phyloP scores from a whole-genome alignment of 1,140 invertebrate genomes.

The Drosophila burlai region DNA sequence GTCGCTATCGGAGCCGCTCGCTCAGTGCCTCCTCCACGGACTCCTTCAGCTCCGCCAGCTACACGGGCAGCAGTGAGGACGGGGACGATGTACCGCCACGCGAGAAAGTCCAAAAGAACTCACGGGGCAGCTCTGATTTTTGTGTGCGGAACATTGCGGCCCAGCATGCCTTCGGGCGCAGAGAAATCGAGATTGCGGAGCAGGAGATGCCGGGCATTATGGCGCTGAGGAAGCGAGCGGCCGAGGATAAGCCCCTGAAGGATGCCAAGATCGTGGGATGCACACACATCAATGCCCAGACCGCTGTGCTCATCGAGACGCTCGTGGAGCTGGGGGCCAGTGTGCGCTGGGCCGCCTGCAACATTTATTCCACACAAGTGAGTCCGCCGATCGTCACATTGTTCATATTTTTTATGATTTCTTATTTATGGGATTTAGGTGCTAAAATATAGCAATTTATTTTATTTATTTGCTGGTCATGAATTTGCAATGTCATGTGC shows the following conservation, averaged over 20 bases:
- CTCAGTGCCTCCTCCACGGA: slow-evolving; percentile 97
- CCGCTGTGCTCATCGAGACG: slow-evolving; percentile 98
- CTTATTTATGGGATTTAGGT: not conserved
- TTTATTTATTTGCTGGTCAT: not conserved
- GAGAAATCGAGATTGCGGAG: slow-evolving; percentile 99
- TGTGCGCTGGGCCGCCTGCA: slow-evolving; percentile 98
- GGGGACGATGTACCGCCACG: slow-evolving; percentile 91
- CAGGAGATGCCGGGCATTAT: slow-evolving; percentile 99
- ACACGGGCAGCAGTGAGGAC: slow-evolving; percentile 96
- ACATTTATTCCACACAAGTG: slow-evolving; percentile 98
- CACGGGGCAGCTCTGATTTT: slow-evolving; percentile 93
- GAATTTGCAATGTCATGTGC: not conserved
- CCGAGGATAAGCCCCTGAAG: slow-evolving; percentile 96
- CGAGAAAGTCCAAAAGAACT: slow-evolving; percentile 93
- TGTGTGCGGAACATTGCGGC: slow-evolving; percentile 96
- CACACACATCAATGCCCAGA: slow-evolving; percentile 99
- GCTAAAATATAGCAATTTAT: not conserved
- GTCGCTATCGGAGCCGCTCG: slow-evolving; percentile 93
- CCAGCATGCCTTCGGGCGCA: slow-evolving; percentile 95
- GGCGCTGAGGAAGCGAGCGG: slow-evolving; percentile 95
- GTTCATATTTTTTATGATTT: not conserved
- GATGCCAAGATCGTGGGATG: slow-evolving; percentile 98
- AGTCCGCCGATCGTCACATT: slow-evolving; percentile 16
- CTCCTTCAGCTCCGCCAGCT: slow-evolving; percentile 96
- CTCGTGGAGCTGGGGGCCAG: slow-evolving; percentile 95